These are phyloP conservation scores for Osedax fenrisi DNA, from an alignment of 2,888 invertebrate genomes.

Conservation along the genomic window DNA sequence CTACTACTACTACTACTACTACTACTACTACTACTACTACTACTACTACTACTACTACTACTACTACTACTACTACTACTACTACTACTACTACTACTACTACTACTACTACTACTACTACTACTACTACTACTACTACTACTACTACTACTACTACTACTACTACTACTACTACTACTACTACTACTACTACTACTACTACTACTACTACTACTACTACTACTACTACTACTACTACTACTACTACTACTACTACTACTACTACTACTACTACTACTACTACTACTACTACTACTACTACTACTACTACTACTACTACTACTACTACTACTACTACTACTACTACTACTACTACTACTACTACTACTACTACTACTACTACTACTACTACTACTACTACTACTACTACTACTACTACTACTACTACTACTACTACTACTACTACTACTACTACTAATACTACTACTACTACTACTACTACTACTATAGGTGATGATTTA, in stretches of 20 bases:
- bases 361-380: slow-evolving; percentile 33
- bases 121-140: slow-evolving; percentile 32
- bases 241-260: slow-evolving; percentile 30
- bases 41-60: slow-evolving; percentile 33
- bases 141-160: slow-evolving; percentile 33
- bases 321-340: slow-evolving; percentile 33
- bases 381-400: slow-evolving; percentile 34
- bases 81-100: slow-evolving; percentile 31
- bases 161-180: slow-evolving; percentile 33
- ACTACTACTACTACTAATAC: neutral
- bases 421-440: slow-evolving; percentile 32
- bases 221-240: slow-evolving; percentile 29
- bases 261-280: slow-evolving; percentile 34
- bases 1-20: slow-evolving; percentile 34
- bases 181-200: slow-evolving; percentile 32
- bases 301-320: slow-evolving; percentile 33
- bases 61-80: slow-evolving; percentile 33
- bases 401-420: slow-evolving; percentile 33
- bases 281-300: slow-evolving; percentile 34
- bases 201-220: slow-evolving; percentile 31
- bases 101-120: slow-evolving; percentile 25
- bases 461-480: slow-evolving; percentile 17
- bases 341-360: slow-evolving; percentile 34
- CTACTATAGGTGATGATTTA: neutral
- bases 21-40: slow-evolving; percentile 33